Base-by-base conservation (phyloP, 2,888 invertebrate species). In the Micoletzkya japonica region DNA sequence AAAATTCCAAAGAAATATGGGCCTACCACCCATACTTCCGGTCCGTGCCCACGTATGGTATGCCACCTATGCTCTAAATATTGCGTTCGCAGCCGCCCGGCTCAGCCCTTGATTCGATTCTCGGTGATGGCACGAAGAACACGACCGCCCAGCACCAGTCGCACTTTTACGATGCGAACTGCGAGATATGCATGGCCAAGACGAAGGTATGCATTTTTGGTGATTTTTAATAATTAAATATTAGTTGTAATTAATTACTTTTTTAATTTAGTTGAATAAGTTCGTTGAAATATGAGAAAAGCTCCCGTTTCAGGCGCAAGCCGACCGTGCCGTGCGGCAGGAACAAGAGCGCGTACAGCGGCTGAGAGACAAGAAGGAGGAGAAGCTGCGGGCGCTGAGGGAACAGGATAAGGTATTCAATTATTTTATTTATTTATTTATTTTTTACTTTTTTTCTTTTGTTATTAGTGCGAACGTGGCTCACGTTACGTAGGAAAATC, bases 131-230 rank as follows among this genome's bases (percentile, higher is more conserved):
- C 1, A 61, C 57, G n/a, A 54, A 50, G 34, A 74, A 80, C 56
- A 81, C 79, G 58, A 79, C 79, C 0, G 59, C 72, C 3, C 69
- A 74, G 58, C 79, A 79, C 61, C 56, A 66, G 26, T 75, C 73
- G 24, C 79, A 79, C 70, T 74, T 78, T 56, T 79, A 71, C 70
- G 79, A 79, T 32, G 72, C 74, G n/a, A 79, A 78, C 60, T 78
- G 79, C 58, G 67, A 72, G 20, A 76, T 78, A 54, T 78, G 79
- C 72, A 50, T 64, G 7, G 57, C 63, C n/a, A 71, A 77, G 37
- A 63, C 52, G 10, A 73, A 76, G 67, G 67, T 60, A 24, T 7
- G 56, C 10, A 17, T 54, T n/a, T n/a, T n/a, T n/a, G n/a, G n/a
- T n/a, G n/a, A 52, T 52, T 52, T n/a, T 52, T n/a, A 4, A 14